Base-by-base conservation (phyloP, 1,140 invertebrate genomes). In the Samia ricini region DNA sequence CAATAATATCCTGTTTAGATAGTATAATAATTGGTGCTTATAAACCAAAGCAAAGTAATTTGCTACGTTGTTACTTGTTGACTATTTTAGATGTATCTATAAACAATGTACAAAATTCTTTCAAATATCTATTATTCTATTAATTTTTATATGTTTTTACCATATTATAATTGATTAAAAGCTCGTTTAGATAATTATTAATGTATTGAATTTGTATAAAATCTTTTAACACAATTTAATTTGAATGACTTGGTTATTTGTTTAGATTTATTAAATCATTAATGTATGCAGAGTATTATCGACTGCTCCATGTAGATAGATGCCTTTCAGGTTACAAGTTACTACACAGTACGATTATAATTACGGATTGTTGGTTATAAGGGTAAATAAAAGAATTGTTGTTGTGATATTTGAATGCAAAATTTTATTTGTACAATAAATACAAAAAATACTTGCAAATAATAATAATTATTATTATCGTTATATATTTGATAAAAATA, bases 341-440 rank as follows among this genome's bases (percentile, higher is more conserved):
- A n/a, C n/a, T n/a, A n/a, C n/a, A n/a, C n/a, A n/a, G n/a, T n/a
- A n/a, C n/a, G n/a, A n/a, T n/a, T n/a, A 6, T 36, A 7, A 36
- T n/a, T n/a, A n/a, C n/a, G 23, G 12, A 20, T 54, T 57, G 33
- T 63, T 42, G 7, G 4, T 42, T 42, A 12, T 42, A 15, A 42
- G 10, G 33, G 18, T 26, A 50, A 57, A 57, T 57, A 57, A 57
- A 63, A 57, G 15, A 52, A 51, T 52, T 42, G n/a, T 26, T 33
- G n/a, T n/a, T n/a, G n/a, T n/a, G n/a, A n/a, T 51, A 50, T 57
- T 61, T 81, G 72, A 82, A 86, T 88, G 81, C 77, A 88, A 88
- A 85, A 76, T 76, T 89, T 89, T 88, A 88, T 89, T 88, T 89
- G 85, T 89, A 89, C 87, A 89, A 89, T 89, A 89, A 87, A 89